Conservation (phyloP, 2,797 vertebrate genomes). For the Xenentodon cancila region DNA sequence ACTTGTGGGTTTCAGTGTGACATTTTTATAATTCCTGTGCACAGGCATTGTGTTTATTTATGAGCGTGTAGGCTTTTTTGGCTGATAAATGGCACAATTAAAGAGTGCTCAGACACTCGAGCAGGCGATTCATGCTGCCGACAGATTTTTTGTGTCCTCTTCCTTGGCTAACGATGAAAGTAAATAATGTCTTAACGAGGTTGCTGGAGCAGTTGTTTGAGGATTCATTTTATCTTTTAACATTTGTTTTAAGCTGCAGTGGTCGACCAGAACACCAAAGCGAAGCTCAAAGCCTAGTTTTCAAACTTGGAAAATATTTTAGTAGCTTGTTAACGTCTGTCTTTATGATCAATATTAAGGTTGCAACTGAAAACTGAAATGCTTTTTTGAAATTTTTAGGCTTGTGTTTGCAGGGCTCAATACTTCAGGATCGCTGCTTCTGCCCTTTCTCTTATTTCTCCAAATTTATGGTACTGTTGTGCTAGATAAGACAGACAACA, state of each 20-base stretch:
- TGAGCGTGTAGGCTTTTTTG: constrained; percentile 87
- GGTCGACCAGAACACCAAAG: constrained; percentile 64
- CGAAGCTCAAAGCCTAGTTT: constrained; percentile 61
- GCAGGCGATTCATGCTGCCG: constrained; percentile 89
- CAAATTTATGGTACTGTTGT: constrained; percentile 18
- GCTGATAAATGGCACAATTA: constrained; percentile 94
- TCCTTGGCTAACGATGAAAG: constrained; percentile 89
- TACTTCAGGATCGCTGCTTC: neutral
- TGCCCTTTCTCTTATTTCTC: constrained; percentile 11
- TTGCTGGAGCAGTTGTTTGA: constrained; percentile 80
- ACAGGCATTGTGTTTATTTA: constrained; percentile 93
- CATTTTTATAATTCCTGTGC: constrained; percentile 94
- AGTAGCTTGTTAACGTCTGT: constrained; percentile 72
- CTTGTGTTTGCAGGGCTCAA: constrained; percentile 29
- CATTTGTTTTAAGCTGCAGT: constrained; percentile 66
- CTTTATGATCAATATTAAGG: constrained; percentile 66
- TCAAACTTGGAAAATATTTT: constrained; percentile 73
- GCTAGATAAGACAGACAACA: constrained; percentile 42
- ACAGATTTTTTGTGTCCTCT: constrained; percentile 90
- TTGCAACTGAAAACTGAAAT: constrained; percentile 57
- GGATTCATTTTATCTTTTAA: constrained; percentile 77
- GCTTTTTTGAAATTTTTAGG: constrained; percentile 47
- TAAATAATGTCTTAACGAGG: constrained; percentile 90
- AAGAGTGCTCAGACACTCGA: constrained; percentile 85
- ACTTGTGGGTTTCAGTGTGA: constrained; percentile 89